phyloP scores from a whole-genome alignment of 1,140 invertebrate genomes.

The Anastrepha obliqua region DNA sequence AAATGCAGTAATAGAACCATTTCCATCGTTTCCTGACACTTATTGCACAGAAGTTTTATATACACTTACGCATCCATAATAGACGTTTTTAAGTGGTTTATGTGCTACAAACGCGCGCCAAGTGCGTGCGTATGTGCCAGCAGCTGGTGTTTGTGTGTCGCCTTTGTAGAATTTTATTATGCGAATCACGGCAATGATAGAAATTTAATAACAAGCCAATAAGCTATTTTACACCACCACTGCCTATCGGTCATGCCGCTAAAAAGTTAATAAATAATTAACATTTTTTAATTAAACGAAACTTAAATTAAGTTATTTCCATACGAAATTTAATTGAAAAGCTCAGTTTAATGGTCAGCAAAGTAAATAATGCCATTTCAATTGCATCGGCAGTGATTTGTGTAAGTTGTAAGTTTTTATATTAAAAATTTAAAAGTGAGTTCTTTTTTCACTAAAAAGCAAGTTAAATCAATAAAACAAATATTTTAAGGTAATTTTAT shows the following conservation, averaged over 20 bases:
- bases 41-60: too few relatives aligned
- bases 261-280: slow-evolving; percentile 16
- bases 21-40: too few relatives aligned
- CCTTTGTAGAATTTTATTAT: not conserved
- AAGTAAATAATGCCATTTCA: slow-evolving; percentile 30
- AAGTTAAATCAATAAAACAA: too few relatives aligned
- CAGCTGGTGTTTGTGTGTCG: not conserved
- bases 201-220: not conserved
- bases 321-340: slow-evolving; percentile 2
- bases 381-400: not conserved
- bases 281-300: slow-evolving; percentile 30
- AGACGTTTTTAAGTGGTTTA: too few relatives aligned
- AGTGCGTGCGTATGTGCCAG: not conserved
- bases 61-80: too few relatives aligned
- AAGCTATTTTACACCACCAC: not conserved
- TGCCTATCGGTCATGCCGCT: not conserved
- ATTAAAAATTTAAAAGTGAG: not conserved
- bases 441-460: too few relatives aligned
- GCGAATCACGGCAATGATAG: not conserved
- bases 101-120: too few relatives aligned
- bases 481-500: too few relatives aligned
- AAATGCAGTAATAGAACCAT: too few relatives aligned
- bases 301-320: slow-evolving; percentile 29
- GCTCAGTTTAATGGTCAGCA: not conserved
- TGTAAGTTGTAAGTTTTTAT: not conserved